A percentile compares a stretch with the other conserved stretches of the same genome.
These are phyloP conservation scores for Pagetopsis macropterus DNA, from an alignment of 2,797 vertebrate genomes.

Conservation along the genomic window DNA sequence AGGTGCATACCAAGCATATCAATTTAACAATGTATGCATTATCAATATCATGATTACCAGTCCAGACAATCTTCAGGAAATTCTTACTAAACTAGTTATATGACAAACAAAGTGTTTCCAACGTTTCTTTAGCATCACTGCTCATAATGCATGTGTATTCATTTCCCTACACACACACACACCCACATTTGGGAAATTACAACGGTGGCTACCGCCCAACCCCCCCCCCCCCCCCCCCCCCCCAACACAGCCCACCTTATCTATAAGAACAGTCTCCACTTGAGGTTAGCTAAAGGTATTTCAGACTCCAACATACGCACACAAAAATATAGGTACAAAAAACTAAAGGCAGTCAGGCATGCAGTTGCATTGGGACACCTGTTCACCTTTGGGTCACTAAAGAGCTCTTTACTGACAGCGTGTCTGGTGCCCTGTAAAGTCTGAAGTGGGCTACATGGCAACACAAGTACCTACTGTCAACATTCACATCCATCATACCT, in stretches of 20 bases:
- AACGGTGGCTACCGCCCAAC: background rate
- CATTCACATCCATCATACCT: conserved; percentile 27
- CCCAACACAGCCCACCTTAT: background rate
- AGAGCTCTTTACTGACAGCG: conserved; percentile 42
- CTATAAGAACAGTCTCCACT: conserved; percentile 10
- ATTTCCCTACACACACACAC: background rate
- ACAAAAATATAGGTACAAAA: conserved; percentile 6
- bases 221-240: too few species aligned
- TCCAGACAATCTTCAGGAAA: background rate
- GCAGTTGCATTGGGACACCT: conserved; percentile 63
- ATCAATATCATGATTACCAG: background rate
- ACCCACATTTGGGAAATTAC: conserved; percentile 5
- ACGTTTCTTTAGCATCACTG: background rate
- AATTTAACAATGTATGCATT: background rate
- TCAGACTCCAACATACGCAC: conserved; percentile 8
- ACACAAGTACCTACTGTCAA: conserved; percentile 9
- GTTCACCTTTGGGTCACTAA: conserved; percentile 72
- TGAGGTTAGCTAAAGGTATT: conserved; percentile 17
- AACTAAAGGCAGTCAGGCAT: conserved; percentile 44
- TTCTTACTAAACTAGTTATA: background rate
- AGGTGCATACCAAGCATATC: background rate
- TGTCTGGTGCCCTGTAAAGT: conserved; percentile 38
- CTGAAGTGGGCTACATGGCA: conserved; percentile 34
- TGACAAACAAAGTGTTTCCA: background rate
- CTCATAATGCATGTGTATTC: background rate